Evolutionary conservation across 2,797 vertebrate species (phyloP).

Genomic region (Darevskia nairensis): DNA sequence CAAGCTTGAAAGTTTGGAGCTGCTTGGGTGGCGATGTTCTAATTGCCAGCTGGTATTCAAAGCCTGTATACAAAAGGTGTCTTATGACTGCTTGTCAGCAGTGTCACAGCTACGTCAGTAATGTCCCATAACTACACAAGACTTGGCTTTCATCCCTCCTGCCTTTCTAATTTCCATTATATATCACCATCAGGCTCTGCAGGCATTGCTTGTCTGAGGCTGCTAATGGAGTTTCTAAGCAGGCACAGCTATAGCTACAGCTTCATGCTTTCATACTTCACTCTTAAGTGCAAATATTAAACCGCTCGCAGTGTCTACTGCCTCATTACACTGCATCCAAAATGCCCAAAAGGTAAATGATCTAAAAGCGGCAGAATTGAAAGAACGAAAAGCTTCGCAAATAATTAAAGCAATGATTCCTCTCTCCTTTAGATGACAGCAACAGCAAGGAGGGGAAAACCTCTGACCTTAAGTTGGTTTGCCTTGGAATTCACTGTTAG

Average conservation of each 20-base stretch:
- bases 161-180: slow-evolving; percentile 43
- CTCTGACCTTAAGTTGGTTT: slow-evolving; percentile 44
- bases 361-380: slow-evolving; percentile 32
- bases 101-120: slow-evolving; percentile 54
- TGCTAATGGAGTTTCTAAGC: slow-evolving; percentile 55
- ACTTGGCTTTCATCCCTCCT: slow-evolving; percentile 52
- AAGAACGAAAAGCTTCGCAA: slow-evolving; percentile 33
- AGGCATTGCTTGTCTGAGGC: slow-evolving; percentile 55
- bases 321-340: slow-evolving; percentile 42
- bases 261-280: slow-evolving; percentile 39
- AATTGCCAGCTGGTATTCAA: slow-evolving; percentile 45
- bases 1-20: slow-evolving; percentile 10
- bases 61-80: slow-evolving; percentile 36
- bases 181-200: slow-evolving; percentile 47
- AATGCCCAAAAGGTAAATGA: slow-evolving; percentile 43
- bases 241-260: slow-evolving; percentile 45
- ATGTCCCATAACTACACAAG: slow-evolving; percentile 43
- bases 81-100: slow-evolving; percentile 25
- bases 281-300: background rate
- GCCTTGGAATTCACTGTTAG: slow-evolving; percentile 55
- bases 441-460: slow-evolving; percentile 37
- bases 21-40: slow-evolving; percentile 39
- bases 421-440: background rate
- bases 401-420: slow-evolving; percentile 27
- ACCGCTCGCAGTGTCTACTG: slow-evolving; percentile 20